These are phyloP conservation scores for Paedocypris micromegethes DNA, from an alignment of 2,797 vertebrate species.

Conservation along the genomic window DNA sequence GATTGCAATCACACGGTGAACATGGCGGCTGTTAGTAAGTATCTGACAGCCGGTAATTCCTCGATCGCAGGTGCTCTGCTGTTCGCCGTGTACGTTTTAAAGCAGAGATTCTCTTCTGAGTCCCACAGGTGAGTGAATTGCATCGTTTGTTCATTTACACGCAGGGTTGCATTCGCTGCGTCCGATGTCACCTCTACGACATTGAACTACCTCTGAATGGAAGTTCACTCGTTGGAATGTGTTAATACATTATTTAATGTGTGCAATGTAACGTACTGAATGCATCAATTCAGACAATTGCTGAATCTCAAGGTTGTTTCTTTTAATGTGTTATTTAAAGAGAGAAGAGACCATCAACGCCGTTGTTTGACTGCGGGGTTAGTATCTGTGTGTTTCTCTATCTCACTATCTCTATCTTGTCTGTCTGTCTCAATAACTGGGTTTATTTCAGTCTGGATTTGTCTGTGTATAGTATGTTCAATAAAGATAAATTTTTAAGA, in stretches of 20 bases:
- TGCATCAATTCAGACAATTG: too few relatives aligned
- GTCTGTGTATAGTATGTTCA: not conserved
- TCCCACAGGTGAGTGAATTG: constrained; percentile 56
- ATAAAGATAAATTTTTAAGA: too few relatives aligned
- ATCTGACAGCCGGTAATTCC: constrained; percentile 70
- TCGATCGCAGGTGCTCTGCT: constrained; percentile 69
- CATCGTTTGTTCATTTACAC: not conserved
- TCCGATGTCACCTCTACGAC: constrained; percentile 24
- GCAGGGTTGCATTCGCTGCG: not conserved
- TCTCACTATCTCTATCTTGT: not conserved
- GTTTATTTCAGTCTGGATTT: not conserved
- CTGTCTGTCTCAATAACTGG: not conserved
- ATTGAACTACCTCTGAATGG: constrained; percentile 26
- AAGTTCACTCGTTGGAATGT: not conserved
- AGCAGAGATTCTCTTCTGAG: constrained; percentile 56
- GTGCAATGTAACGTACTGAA: too few relatives aligned
- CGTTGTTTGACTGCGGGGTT: constrained; percentile 67
- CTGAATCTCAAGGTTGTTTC: not conserved
- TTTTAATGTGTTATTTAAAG: constrained; percentile 15
- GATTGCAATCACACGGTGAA: constrained; percentile 16
- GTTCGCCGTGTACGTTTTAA: constrained; percentile 64
- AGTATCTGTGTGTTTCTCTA: constrained; percentile 38
- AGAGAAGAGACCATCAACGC: constrained; percentile 7
- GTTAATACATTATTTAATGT: too few relatives aligned
- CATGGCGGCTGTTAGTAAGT: constrained; percentile 76